Base-by-base conservation (phyloP, 2,888 invertebrate genomes). In the Biston betularia region DNA sequence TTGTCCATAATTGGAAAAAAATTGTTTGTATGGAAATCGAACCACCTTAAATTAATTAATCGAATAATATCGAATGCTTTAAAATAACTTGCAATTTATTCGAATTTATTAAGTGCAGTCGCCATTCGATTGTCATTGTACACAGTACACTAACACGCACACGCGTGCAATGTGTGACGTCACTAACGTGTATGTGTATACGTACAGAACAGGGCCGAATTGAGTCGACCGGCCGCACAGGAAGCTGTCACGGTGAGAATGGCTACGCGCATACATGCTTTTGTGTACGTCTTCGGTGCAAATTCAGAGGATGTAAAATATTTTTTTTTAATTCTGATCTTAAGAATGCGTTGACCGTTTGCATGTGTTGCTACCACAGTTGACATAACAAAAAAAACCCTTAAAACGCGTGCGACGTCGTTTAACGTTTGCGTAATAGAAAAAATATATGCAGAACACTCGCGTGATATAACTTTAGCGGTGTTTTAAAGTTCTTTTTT, bases 161-260 rank as follows among this genome's bases (percentile, higher is more conserved):
- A 46, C 65, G 63, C 63, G 61, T 57, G 60, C 59, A 14, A 48
- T 53, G 70, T 65, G 70, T 67, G 63, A 73, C 68, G 69, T 63
- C 70, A 74, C 63, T 73, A 71, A 73, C 70, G 65, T 71, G 65
- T 77, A 74, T 87, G 81, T 89, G 81, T 87, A 86, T 66, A 86
- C 85, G 86, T 81, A 82, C 90, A 94, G 94, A 92, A 93, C 88
- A 87, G 91, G 79, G 92, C 92, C 72, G 94, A 92, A 74, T 81
- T 87, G 80, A 86, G 84, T 79, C 90, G 92, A 24, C 87, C 87
- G 87, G 72, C 84, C 87, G 73, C 56, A 44, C 83, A 87, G 89
- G 93, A 93, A 71, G 85, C 84, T 75, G 50, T 40, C 48, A 78
- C 85, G 93, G 93, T 94, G 93, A 94, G 92, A 88, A 77, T 75